A percentile compares a stretch with the other conserved stretches of the same genome.
Evolutionary conservation across 2,797 vertebrate genomes (phyloP).

Genomic region (Cephalopachus bancanus): DNA sequence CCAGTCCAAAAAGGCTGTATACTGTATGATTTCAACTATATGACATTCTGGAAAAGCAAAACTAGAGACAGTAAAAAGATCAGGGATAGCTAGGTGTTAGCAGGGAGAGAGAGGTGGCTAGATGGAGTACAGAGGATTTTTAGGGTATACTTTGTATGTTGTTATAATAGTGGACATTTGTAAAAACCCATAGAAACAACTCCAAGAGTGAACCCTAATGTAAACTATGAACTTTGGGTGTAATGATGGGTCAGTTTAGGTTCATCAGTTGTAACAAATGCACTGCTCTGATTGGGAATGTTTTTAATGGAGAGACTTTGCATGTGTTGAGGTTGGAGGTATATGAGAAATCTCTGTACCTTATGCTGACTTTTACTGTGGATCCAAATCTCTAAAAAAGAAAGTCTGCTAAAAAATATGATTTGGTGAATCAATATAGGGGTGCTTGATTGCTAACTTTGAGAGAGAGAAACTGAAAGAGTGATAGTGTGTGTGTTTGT

Average conservation of each 20-base stretch:
- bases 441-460: not conserved
- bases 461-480: not conserved
- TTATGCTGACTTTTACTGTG: not conserved
- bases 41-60: not conserved
- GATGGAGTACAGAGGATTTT: not conserved
- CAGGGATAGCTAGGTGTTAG: not conserved
- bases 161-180: not conserved
- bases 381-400: not conserved
- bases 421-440: not conserved
- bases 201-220: not conserved
- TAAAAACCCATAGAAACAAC: not conserved
- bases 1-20: not conserved
- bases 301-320: not conserved
- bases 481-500: not conserved
- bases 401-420: not conserved
- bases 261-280: not conserved
- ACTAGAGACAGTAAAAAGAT: not conserved
- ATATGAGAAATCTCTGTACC: not conserved
- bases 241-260: not conserved
- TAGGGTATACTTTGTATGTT: not conserved
- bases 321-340: not conserved
- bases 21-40: not conserved
- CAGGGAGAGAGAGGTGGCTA: not conserved
- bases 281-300: not conserved
- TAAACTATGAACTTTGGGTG: not conserved